Conservation (phyloP, 37 sponge, comb jelly and placozoan genomes). For the Dysidea cf. avara region DNA sequence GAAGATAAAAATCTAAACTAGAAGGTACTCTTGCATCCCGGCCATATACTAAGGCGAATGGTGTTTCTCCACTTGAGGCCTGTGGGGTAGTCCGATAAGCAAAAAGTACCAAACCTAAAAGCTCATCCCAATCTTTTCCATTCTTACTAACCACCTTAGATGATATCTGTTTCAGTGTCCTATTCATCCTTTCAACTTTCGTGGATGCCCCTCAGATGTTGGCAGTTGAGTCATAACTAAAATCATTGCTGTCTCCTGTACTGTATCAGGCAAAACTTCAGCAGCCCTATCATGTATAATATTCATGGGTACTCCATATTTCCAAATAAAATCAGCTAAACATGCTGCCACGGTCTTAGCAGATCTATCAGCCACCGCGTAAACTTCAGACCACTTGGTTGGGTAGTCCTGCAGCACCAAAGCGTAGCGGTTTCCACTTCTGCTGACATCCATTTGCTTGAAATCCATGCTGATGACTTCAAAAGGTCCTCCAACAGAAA, state of each 20-base stretch:
- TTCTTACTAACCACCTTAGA: slow-evolving; percentile 8
- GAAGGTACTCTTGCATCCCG: slow-evolving; percentile 41
- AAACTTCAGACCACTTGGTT: too few species aligned
- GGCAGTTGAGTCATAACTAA: slow-evolving; percentile 16
- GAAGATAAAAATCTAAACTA: slow-evolving; percentile 3
- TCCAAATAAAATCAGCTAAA: too few species aligned
- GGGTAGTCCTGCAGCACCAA: too few species aligned
- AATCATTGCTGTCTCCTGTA: slow-evolving; percentile 21
- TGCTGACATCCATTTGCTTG: too few species aligned
- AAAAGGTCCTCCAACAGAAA: slow-evolving; percentile 47
- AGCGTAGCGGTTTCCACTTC: too few species aligned
- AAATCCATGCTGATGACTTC: too few species aligned
- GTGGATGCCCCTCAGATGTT: slow-evolving; percentile 47
- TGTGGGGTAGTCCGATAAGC: slow-evolving; percentile 33
- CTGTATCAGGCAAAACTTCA: slow-evolving; percentile 27
- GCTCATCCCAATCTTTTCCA: slow-evolving; percentile 42
- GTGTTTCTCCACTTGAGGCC: slow-evolving; percentile 38
- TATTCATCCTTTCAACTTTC: slow-evolving; percentile 39
- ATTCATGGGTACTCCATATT: too few species aligned
- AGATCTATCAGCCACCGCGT: too few species aligned
- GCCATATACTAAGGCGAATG: slow-evolving; percentile 46
- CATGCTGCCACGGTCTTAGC: too few species aligned
- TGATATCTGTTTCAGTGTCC: slow-evolving; percentile 29
- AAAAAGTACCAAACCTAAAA: slow-evolving; percentile 35
- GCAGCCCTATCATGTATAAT: slow-evolving; percentile 11